Percentiles rank a stretch among this genome's conserved stretches.
phyloP scores from a whole-genome alignment of 37 sponge, comb jelly and placozoan genomes.

The Axinella damicornis region DNA sequence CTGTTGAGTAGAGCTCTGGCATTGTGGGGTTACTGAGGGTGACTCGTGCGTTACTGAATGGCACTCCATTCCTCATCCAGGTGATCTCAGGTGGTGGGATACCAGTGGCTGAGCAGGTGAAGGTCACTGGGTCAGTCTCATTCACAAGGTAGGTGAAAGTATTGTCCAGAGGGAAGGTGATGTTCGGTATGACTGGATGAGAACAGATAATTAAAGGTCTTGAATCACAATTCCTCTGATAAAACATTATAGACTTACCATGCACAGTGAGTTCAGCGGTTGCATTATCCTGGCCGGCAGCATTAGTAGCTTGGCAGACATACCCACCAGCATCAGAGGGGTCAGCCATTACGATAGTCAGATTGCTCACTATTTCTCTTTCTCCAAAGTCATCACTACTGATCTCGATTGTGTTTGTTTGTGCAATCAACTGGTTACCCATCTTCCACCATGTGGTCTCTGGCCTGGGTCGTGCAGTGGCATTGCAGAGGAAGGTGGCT shows the following conservation, averaged over 20 bases:
- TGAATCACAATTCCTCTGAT: too few species aligned
- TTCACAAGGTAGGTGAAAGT: constrained; percentile 9
- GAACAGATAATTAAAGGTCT: too few species aligned
- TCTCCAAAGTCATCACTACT: too few species aligned
- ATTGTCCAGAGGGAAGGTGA: too few species aligned
- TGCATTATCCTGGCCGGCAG: constrained; percentile 27
- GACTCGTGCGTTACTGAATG: too few species aligned
- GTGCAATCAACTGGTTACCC: too few species aligned
- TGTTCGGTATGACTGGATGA: too few species aligned
- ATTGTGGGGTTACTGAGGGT: too few species aligned
- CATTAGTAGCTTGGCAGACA: constrained; percentile 50
- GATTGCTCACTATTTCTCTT: too few species aligned
- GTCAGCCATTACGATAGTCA: background rate
- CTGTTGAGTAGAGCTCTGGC: too few species aligned
- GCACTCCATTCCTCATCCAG: constrained; percentile 7
- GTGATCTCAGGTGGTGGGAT: constrained; percentile 66
- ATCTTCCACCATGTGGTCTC: constrained; percentile 60
- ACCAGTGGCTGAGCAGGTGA: constrained; percentile 69
- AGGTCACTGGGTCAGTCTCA: constrained; percentile 27
- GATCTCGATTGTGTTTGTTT: too few species aligned
- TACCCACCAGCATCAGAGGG: constrained; percentile 40
- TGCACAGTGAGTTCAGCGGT: constrained; percentile 43
- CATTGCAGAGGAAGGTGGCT: constrained; percentile 43
- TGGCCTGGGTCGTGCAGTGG: constrained; percentile 57
- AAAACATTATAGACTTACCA: too few species aligned